Evolutionary conservation across 2,888 invertebrate genomes (phyloP).

Genomic region (Brenthis ino): DNA sequence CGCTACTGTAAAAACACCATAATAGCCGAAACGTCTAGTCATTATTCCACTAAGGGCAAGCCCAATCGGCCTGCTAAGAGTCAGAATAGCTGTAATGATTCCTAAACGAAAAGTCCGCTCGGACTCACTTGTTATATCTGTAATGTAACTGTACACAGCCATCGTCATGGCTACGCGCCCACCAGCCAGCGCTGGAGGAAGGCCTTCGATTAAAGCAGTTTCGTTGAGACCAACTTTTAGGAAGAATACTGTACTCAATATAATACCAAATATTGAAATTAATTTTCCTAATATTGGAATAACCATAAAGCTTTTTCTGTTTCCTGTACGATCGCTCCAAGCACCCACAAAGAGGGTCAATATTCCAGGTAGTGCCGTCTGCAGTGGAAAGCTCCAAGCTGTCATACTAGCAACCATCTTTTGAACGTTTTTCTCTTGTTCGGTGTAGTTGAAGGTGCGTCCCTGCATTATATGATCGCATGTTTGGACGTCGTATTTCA

Average conservation of each 20-base stretch:
- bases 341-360: conserved; percentile 83
- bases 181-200: conserved; percentile 84
- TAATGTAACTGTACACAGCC: conserved; percentile 84
- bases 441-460: conserved; percentile 64
- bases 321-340: conserved; percentile 84
- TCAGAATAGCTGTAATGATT: conserved; percentile 80
- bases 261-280: conserved; percentile 78
- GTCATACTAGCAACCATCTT: conserved; percentile 81
- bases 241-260: conserved; percentile 82
- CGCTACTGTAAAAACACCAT: conserved; percentile 72
- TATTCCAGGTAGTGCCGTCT: conserved; percentile 81
- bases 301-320: conserved; percentile 83
- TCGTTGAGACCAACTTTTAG: conserved; percentile 79
- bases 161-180: conserved; percentile 83
- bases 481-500: conserved; percentile 77
- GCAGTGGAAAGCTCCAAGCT: conserved; percentile 82
- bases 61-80: conserved; percentile 78
- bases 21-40: conserved; percentile 74
- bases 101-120: conserved; percentile 85
- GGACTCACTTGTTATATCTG: conserved; percentile 81
- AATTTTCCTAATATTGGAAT: conserved; percentile 83
- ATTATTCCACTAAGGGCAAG: conserved; percentile 80
- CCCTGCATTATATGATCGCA: conserved; percentile 78
- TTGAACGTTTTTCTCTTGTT: conserved; percentile 74
- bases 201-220: conserved; percentile 79